These are phyloP conservation scores for Eleutherodactylus coqui DNA, from an alignment of 2,797 vertebrate species.

Conservation along the genomic window DNA sequence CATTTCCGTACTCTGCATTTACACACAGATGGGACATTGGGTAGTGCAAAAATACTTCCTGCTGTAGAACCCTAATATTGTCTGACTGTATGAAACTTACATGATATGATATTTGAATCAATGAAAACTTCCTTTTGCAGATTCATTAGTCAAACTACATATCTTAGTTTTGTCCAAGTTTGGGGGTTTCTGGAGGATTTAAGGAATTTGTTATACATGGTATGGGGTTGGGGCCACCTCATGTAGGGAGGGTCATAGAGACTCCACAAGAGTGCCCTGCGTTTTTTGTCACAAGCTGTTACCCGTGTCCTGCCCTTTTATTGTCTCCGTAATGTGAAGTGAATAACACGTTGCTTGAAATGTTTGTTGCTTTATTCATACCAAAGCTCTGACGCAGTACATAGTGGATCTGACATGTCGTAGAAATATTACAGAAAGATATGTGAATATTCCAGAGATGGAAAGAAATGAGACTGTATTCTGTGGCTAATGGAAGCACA, in stretches of 20 bases:
- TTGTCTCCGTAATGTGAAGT: constrained; percentile 1
- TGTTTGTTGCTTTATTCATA: not conserved
- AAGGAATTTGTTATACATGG: not conserved
- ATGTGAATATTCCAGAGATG: no score
- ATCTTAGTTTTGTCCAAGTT: not conserved
- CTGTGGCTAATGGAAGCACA: no score
- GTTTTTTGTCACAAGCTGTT: not conserved
- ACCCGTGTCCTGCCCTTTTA: not conserved
- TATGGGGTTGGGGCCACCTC: not conserved
- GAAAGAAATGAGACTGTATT: no score
- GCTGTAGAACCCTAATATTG: not conserved
- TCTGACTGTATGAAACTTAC: not conserved
- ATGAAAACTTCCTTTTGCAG: no score
- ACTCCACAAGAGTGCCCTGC: not conserved
- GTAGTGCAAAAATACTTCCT: no score
- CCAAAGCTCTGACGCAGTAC: not conserved
- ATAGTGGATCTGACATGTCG: not conserved
- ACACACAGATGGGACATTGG: no score
- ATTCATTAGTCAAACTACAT: not conserved
- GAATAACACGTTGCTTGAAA: constrained; percentile 28
- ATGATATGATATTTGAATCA: not conserved
- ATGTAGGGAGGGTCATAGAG: not conserved
- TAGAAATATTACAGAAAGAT: not conserved
- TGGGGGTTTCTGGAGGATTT: not conserved
- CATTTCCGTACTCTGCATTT: no score